Percentiles rank a stretch among this genome's conserved stretches.
phyloP scores from a whole-genome alignment of 2,113 vertebrate genomes.

The Aythya baeri region DNA sequence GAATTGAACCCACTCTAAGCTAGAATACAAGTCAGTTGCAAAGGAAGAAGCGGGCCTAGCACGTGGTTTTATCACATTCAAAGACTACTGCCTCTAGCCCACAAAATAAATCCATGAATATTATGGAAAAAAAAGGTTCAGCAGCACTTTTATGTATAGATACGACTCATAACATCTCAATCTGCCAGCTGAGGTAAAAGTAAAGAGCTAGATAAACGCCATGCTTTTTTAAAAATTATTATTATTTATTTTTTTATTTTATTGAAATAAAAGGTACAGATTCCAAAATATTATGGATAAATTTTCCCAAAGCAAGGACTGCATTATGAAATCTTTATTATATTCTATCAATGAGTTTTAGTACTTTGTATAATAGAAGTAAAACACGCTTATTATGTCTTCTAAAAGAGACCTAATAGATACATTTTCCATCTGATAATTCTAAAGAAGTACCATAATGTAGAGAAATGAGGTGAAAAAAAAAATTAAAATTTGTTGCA shows the following conservation, averaged over 20 bases:
- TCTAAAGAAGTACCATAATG: neutral
- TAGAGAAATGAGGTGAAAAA: neutral
- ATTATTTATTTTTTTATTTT: no score
- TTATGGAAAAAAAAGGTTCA: neutral
- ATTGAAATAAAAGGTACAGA: neutral
- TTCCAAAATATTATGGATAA: neutral
- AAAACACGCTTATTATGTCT: neutral
- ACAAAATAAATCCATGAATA: accelerated
- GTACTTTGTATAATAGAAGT: neutral
- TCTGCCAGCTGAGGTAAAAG: neutral
- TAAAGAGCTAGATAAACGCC: neutral
- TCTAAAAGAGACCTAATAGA: neutral
- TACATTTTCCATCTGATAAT: neutral
- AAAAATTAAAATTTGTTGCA: neutral
- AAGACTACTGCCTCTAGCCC: neutral
- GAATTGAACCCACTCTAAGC: no score
- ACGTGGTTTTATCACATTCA: neutral
- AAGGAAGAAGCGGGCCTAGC: neutral
- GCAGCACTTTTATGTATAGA: neutral
- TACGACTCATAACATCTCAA: neutral
- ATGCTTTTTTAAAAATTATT: no score
- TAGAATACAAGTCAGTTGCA: neutral
- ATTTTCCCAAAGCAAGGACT: neutral
- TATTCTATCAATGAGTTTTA: neutral
- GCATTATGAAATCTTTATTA: neutral